These are phyloP conservation scores for Pocillopora damicornis DNA, from an alignment of 64 coral and sea anemone genomes.

Conservation along the genomic window DNA sequence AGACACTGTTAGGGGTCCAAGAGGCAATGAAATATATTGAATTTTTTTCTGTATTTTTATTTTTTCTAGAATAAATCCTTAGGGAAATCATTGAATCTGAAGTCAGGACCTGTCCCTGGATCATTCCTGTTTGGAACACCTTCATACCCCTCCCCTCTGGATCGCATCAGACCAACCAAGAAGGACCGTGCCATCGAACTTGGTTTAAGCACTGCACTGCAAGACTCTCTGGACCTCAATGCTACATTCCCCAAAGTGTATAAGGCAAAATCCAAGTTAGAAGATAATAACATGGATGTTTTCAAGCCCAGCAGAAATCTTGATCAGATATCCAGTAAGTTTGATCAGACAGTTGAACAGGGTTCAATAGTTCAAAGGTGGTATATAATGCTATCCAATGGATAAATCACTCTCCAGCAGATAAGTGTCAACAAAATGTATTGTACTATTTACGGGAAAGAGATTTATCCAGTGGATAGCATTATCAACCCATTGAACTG, in stretches of 20 bases:
- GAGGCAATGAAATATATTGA: background rate
- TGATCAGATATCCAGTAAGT: conserved; percentile 77
- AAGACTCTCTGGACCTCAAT: conserved; percentile 80
- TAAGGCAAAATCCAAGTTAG: conserved; percentile 48
- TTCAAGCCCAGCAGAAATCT: conserved; percentile 50
- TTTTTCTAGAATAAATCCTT: conserved; percentile 52
- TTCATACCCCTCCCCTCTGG: conserved; percentile 84
- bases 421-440: no score
- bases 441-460: no score
- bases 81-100: conserved; percentile 47
- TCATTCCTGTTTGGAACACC: conserved; percentile 68
- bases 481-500: no score
- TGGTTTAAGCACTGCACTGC: conserved; percentile 48
- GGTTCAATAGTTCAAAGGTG: no score
- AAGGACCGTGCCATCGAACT: conserved; percentile 35
- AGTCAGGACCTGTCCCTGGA: conserved; percentile 40
- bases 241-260: conserved; percentile 79
- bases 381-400: no score
- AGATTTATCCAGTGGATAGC: no score
- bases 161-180: conserved; percentile 67
- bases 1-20: no score
- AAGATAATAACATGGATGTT: conserved; percentile 56
- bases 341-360: background rate
- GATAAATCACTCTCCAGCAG: no score
- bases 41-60: background rate